Percentiles rank a stretch among this genome's conserved stretches.
These are phyloP conservation scores for Scolopax mira DNA, from an alignment of 2,113 vertebrate genomes.

Conservation along the genomic window DNA sequence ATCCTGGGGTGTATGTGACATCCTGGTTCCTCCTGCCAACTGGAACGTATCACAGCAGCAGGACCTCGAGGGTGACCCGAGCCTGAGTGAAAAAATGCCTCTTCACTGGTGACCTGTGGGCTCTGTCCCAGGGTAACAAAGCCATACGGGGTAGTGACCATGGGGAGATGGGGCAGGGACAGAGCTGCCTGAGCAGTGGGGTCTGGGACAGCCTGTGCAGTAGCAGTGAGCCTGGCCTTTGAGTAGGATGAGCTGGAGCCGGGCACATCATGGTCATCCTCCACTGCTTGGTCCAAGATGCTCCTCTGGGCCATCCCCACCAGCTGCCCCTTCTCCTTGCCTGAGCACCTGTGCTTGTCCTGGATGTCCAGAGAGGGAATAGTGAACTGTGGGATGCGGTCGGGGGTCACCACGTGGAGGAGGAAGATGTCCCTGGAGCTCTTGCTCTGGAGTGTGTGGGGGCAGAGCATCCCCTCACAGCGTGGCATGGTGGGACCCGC, in stretches of 20 bases:
- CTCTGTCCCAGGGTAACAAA: slow-evolving; percentile 78
- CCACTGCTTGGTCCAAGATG: not conserved
- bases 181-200: slow-evolving; percentile 56
- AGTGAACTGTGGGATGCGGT: slow-evolving; percentile 76
- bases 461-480: not conserved
- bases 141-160: slow-evolving; percentile 72
- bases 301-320: not conserved
- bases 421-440: not conserved
- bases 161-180: slow-evolving; percentile 75
- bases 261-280: not conserved
- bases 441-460: not conserved
- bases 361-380: slow-evolving; percentile 72
- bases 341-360: not conserved
- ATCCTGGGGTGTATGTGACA: not conserved
- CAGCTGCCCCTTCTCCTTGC: not conserved
- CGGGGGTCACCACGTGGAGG: slow-evolving; percentile 71
- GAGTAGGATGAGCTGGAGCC: not conserved
- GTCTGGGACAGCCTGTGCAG: slow-evolving; percentile 36
- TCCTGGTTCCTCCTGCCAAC: not conserved
- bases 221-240: fast-evolving
- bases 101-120: slow-evolving; percentile 77
- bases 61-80: not conserved
- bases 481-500: not conserved
- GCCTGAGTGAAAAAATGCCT: slow-evolving; percentile 67
- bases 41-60: not conserved